Conservation (phyloP, 2,113 vertebrate genomes). For the Talpa occidentalis region DNA sequence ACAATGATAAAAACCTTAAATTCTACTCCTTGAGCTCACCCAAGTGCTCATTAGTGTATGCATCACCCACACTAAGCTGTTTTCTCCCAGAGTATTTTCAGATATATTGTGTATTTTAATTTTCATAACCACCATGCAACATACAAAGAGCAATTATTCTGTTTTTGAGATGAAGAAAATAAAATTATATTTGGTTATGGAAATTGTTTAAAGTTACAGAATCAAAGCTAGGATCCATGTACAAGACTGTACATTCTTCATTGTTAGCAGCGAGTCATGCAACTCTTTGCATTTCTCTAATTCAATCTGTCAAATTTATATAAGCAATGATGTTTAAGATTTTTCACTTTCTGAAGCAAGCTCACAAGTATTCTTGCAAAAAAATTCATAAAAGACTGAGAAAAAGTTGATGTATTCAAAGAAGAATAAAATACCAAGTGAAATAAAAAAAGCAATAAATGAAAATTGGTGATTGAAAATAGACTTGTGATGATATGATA, state of each 20-base stretch:
- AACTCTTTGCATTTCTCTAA: conserved; percentile 4
- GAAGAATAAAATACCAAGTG: neutral
- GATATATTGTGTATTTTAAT: neutral
- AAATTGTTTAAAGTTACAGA: conserved; percentile 13
- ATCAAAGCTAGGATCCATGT: neutral
- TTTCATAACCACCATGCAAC: neutral
- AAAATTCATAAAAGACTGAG: neutral
- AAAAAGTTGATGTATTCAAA: neutral
- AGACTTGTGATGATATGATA: neutral
- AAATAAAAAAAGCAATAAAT: neutral
- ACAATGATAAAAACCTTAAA: neutral
- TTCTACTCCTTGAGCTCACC: neutral
- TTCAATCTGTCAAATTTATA: neutral
- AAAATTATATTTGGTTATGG: neutral
- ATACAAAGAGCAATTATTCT: neutral
- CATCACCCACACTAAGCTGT: neutral
- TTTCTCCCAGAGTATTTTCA: neutral
- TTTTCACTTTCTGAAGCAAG: neutral
- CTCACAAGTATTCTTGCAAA: neutral
- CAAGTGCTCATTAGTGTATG: neutral
- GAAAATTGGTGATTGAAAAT: conserved; percentile 1
- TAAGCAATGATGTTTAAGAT: neutral
- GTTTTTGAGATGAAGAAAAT: neutral
- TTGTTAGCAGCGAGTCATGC: neutral
- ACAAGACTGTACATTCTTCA: neutral